Conservation (phyloP, 2,888 invertebrate genomes). For the Andrena chrysosceles region DNA sequence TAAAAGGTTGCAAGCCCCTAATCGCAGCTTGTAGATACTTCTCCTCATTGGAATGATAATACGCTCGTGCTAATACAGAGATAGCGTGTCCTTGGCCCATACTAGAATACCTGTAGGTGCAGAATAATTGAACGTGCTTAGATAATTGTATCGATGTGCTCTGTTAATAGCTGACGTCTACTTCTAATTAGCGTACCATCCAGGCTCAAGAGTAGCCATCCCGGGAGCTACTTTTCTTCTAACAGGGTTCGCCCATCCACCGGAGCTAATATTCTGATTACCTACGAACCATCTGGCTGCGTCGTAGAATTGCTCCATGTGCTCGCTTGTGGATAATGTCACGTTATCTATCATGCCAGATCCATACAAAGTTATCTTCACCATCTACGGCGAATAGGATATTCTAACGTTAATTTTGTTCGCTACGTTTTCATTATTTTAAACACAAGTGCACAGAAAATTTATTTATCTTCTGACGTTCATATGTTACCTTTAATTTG, state of each 20-base stretch:
- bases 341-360: constrained; percentile 91
- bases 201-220: constrained; percentile 92
- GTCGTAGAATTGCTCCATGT: constrained; percentile 95
- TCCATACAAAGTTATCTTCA: constrained; percentile 89
- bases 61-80: constrained; percentile 97
- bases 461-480: not conserved
- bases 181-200: constrained; percentile 88
- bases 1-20: constrained; percentile 92
- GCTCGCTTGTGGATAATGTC: constrained; percentile 92
- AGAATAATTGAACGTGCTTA: not conserved
- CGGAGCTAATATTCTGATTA: constrained; percentile 93
- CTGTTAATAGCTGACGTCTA: not conserved
- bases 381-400: constrained; percentile 84
- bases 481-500: constrained; percentile 88
- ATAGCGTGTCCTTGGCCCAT: constrained; percentile 99
- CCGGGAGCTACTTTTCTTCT: constrained; percentile 90
- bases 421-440: not conserved
- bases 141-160: not conserved
- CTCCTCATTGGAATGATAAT: constrained; percentile 91
- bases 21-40: constrained; percentile 93
- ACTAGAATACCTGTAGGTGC: constrained; percentile 91
- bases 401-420: not conserved
- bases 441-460: not conserved
- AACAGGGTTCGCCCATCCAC: constrained; percentile 98
- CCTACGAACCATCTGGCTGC: constrained; percentile 97